Evolutionary conservation across 2,113 vertebrate species (phyloP).

Genomic region (chimpanzee (Pan troglodytes)): DNA sequence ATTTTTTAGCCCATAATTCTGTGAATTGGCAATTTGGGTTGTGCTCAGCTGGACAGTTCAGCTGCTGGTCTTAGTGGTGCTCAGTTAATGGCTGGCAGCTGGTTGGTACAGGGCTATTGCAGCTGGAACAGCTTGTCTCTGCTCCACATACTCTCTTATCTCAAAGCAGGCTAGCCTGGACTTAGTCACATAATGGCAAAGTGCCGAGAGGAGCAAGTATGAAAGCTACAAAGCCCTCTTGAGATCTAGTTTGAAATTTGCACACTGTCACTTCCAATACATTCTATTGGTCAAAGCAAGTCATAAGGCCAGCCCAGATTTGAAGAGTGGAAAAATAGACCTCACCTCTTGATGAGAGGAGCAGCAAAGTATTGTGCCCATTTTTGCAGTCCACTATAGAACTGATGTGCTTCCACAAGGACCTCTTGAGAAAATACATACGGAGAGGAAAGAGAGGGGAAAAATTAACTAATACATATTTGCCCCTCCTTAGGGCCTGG

Average conservation of each 20-base stretch:
- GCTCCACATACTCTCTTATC: background rate
- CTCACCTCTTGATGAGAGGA: background rate
- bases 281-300: background rate
- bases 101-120: background rate
- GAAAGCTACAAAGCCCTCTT: background rate
- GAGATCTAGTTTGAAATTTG: background rate
- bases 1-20: background rate
- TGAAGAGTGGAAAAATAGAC: background rate
- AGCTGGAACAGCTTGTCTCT: background rate
- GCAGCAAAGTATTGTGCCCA: background rate
- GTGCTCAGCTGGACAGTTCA: background rate
- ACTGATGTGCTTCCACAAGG: background rate
- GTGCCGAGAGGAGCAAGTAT: background rate
- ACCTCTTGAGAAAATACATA: constrained; percentile 6
- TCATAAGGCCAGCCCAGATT: background rate
- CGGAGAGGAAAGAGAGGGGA: background rate
- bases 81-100: background rate
- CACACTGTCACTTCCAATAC: background rate
- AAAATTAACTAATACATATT: constrained; percentile 27
- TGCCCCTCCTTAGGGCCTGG: background rate
- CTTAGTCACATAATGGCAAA: background rate
- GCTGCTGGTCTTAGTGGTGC: background rate
- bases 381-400: background rate
- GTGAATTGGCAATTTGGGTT: background rate
- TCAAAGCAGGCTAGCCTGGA: background rate